phyloP scores from a whole-genome alignment of 2,113 vertebrate species.

The Daphoenositta chrysoptera region DNA sequence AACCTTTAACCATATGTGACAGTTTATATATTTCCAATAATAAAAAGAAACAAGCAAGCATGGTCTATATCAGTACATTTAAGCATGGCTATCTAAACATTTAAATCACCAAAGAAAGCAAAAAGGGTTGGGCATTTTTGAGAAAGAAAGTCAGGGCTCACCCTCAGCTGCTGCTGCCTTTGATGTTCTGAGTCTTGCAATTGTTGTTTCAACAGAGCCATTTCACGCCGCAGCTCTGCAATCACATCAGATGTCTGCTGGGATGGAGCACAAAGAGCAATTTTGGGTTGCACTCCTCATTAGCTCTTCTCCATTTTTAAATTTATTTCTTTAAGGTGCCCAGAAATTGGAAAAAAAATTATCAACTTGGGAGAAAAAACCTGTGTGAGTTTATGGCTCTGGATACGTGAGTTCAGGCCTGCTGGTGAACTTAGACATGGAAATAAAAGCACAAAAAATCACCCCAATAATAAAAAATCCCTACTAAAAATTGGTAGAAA shows the following conservation, averaged over 20 bases:
- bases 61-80: background rate
- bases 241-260: slow-evolving; percentile 79
- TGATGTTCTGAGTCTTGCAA: slow-evolving; percentile 79
- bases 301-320: background rate
- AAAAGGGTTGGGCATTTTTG: background rate
- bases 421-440: background rate
- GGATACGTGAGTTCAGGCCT: rapidly evolving
- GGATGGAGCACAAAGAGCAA: slow-evolving; percentile 3
- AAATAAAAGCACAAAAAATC: background rate
- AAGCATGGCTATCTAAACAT: background rate
- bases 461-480: background rate
- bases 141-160: slow-evolving; percentile 51
- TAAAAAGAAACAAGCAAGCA: background rate
- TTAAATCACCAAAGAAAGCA: background rate
- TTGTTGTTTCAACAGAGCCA: slow-evolving; percentile 79
- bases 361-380: background rate
- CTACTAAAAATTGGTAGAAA: background rate
- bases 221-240: slow-evolving; percentile 75
- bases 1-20: background rate
- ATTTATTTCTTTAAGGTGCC: background rate
- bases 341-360: background rate
- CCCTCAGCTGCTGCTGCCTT: slow-evolving; percentile 79
- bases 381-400: background rate
- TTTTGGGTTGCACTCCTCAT: background rate
- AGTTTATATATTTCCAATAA: background rate